phyloP scores from a whole-genome alignment of 2,113 vertebrate genomes.

The Riparia riparia region DNA sequence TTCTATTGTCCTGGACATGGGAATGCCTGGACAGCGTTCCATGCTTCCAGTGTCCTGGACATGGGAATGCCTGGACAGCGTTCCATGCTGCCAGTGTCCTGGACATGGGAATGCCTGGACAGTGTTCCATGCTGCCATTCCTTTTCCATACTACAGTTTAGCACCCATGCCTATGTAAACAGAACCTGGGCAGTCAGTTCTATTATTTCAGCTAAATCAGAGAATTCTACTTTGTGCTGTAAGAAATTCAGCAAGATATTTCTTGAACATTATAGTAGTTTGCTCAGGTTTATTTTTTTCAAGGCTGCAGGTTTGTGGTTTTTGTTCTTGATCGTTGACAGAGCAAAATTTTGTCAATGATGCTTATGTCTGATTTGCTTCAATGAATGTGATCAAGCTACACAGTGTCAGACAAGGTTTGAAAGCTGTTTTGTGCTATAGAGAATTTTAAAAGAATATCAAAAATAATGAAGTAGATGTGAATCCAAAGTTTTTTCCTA shows the following conservation, averaged over 20 bases:
- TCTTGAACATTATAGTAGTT: not conserved
- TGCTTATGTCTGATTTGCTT: not conserved
- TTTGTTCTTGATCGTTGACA: not conserved
- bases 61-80: no score
- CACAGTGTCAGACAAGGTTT: not conserved
- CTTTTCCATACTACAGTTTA: not conserved
- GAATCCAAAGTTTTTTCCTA: not conserved
- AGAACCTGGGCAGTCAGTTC: not conserved
- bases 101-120: no score
- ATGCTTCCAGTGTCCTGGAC: no score
- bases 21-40: no score
- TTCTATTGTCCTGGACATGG: no score
- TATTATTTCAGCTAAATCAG: not conserved
- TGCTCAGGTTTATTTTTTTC: not conserved
- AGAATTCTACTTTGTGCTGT: not conserved
- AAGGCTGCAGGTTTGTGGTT: not conserved
- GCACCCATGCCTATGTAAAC: not conserved
- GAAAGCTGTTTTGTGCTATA: not conserved
- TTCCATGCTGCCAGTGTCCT: not conserved
- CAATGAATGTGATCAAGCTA: not conserved
- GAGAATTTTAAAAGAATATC: not conserved
- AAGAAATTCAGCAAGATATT: not conserved
- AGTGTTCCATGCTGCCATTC: not conserved
- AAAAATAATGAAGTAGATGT: not conserved
- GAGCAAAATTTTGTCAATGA: not conserved